A percentile compares a stretch with the other conserved stretches of the same genome.
These are phyloP conservation scores for Pituophis catenifer DNA, from an alignment of 2,113 vertebrate species.

Conservation along the genomic window DNA sequence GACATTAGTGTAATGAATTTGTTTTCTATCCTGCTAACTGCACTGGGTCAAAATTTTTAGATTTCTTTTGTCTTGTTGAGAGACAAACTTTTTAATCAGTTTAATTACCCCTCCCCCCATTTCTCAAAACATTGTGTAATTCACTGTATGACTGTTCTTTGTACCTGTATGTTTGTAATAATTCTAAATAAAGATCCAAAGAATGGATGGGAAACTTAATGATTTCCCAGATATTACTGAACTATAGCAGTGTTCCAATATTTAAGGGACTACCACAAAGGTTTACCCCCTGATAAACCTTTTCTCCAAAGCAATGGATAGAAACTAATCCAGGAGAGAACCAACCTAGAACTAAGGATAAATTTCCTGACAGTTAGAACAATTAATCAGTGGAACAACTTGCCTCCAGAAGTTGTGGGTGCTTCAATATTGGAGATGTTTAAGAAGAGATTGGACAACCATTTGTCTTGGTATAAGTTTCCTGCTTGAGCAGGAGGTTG, in stretches of 20 bases:
- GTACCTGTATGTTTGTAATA: background rate
- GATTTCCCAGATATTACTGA: background rate
- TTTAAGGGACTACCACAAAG: background rate
- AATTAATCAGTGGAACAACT: background rate
- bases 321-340: background rate
- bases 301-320: background rate
- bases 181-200: background rate
- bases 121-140: background rate
- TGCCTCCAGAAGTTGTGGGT: background rate
- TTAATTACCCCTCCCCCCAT: too few relatives aligned
- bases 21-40: background rate
- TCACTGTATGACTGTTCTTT: background rate
- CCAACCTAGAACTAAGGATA: background rate
- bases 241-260: background rate
- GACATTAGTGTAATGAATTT: background rate
- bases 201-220: background rate
- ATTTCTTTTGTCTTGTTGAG: background rate
- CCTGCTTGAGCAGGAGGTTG: background rate
- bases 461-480: background rate
- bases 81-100: background rate
- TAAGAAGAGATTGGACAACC: background rate
- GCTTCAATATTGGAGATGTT: background rate
- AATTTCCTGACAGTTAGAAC: background rate
- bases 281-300: background rate
- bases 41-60: background rate